Evolutionary conservation across 2,888 invertebrate species (phyloP), one percentile per base, ranked within the genome.

Genomic region (Ophion ellenae): DNA sequence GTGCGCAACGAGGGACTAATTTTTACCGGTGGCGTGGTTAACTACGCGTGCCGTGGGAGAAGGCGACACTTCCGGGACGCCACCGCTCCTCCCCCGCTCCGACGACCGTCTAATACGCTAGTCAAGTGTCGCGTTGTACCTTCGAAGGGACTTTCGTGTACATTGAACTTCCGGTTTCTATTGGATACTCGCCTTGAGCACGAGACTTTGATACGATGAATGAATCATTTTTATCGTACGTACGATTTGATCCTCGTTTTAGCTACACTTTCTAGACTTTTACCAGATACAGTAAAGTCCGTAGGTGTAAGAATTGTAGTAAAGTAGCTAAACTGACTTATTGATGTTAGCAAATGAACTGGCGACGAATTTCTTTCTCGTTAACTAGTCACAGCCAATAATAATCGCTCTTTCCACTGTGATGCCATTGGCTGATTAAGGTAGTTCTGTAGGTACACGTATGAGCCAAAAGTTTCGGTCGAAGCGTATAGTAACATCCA

Each of bases 11-110:
- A 59, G 53, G 17, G 36, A 53, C 47, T 73, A 45, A 20, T 69
- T 40, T 71, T 83, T n/a, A 69, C 81, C 81, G 77, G 77, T 57
- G 70, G 84, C 80, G 80, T 73, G 80, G 47, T 28, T 20, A 71
- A 69, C 53, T 45, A 47, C 67, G n/a, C 45, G 59, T 64, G 77
- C 17, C 24, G 76, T 53, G 63, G 82, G 79, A 74, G 36, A 74
- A 40, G 17, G 63, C 14, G 10, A 32, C 4, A 85, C 66, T 82
- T 82, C 78, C 80, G 83, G 80, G 57, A 80, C 71, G 75, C 67
- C 80, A 53, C 77, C 69, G 36, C 75, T 7, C 20, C 63, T 82
- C 32, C 40, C 57, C 64, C 24, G n/a, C 32, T n/a, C 32, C n/a
- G 14, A 20, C 67, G 40, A 17, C 24, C 11, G 11, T 9, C 11